Evolutionary conservation across 2,797 vertebrate genomes (phyloP).

Genomic region (Podarcis lilfordi): DNA sequence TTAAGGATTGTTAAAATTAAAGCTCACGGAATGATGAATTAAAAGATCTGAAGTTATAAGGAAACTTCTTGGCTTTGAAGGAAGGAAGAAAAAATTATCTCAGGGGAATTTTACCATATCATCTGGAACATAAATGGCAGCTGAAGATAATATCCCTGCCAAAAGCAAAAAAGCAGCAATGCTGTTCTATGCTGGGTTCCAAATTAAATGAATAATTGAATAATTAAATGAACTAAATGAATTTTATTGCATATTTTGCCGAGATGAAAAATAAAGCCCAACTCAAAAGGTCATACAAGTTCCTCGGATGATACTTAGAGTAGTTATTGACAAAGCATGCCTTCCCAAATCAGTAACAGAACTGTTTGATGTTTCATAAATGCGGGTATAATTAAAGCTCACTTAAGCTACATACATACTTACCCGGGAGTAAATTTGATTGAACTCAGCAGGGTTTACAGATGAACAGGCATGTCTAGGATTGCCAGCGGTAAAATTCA

Average conservation of each 20-base stretch:
- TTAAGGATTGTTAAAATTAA: slow-evolving; percentile 43
- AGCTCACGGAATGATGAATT: slow-evolving; percentile 9
- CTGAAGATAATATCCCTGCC: background rate
- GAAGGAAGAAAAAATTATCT: slow-evolving; percentile 1
- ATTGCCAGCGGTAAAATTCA: background rate
- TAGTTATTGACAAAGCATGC: background rate
- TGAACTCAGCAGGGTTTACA: too few species aligned
- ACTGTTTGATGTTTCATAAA: background rate
- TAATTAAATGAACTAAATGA: background rate
- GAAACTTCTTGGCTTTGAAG: slow-evolving; percentile 21
- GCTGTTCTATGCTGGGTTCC: slow-evolving; percentile 4
- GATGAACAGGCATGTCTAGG: too few species aligned
- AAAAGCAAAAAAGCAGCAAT: slow-evolving; percentile 37
- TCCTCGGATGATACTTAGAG: background rate
- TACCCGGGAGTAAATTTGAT: background rate
- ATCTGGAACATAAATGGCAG: background rate
- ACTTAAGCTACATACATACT: background rate
- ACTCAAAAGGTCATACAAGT: slow-evolving; percentile 21
- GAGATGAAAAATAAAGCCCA: slow-evolving; percentile 24
- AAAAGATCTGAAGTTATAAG: background rate
- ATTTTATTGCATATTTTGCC: slow-evolving; percentile 21
- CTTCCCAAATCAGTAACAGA: background rate
- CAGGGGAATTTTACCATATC: background rate
- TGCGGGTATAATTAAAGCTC: background rate
- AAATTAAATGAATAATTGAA: background rate